Evolutionary conservation across 2,113 vertebrate species (phyloP).

Genomic region (Lethenteron reissneri): DNA sequence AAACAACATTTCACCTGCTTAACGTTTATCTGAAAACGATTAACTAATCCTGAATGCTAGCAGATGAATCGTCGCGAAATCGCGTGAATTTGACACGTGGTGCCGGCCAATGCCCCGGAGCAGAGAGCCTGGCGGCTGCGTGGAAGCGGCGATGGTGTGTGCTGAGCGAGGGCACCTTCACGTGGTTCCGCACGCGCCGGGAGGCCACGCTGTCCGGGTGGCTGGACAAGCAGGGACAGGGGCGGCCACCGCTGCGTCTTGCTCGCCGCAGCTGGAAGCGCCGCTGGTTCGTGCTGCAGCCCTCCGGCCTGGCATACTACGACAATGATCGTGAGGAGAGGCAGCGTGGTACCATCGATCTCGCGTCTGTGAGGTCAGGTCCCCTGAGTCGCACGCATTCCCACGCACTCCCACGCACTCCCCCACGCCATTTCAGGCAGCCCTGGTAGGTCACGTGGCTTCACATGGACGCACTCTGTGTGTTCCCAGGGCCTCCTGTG

Average conservation of each 20-base stretch:
- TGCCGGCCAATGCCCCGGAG: neutral
- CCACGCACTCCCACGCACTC: too few species aligned
- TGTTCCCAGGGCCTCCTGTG: too few species aligned
- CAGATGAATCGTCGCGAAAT: too few species aligned
- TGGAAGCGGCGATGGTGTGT: constrained; percentile 97
- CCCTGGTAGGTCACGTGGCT: too few species aligned
- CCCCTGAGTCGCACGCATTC: too few species aligned
- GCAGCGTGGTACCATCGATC: constrained; percentile 67
- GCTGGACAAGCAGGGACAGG: constrained; percentile 78
- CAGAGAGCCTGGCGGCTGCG: constrained; percentile 74
- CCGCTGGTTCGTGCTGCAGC: constrained; percentile 87
- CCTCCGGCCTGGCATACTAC: constrained; percentile 81
- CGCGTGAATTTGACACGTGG: too few species aligned
- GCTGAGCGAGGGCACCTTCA: constrained; percentile 84
- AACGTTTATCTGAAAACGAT: too few species aligned
- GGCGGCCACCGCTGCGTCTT: neutral
- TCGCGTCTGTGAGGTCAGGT: too few species aligned
- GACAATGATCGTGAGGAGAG: constrained; percentile 81
- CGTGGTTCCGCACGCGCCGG: constrained; percentile 93
- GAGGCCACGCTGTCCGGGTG: constrained; percentile 93
- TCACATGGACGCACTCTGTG: too few species aligned
- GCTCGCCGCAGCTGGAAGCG: constrained; percentile 75
- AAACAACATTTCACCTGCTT: too few species aligned
- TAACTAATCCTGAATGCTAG: too few species aligned
- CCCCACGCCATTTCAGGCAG: too few species aligned